A percentile compares a stretch with the other conserved stretches of the same genome.
Conservation (phyloP, 2,797 vertebrate genomes). For the Thamnophis elegans region DNA sequence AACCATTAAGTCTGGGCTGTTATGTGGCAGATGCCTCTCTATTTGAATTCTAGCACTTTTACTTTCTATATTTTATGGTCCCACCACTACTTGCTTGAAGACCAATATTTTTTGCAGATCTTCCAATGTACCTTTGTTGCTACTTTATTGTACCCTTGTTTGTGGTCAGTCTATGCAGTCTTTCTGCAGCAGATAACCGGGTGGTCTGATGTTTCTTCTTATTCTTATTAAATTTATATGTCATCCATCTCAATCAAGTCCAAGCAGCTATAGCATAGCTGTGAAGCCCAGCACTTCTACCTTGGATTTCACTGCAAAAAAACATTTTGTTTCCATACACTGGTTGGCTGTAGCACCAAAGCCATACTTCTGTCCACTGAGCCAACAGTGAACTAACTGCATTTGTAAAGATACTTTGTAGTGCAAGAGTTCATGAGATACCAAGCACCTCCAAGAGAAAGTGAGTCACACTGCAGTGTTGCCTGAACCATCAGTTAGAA, state of each 20-base stretch:
- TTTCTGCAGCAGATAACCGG: not conserved
- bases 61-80: not conserved
- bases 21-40: not conserved
- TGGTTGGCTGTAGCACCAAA: not conserved
- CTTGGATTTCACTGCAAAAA: not conserved
- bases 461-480: not conserved
- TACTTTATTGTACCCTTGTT: not conserved
- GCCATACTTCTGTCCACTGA: not conserved
- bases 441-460: not conserved
- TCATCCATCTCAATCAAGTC: not conserved
- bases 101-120: not conserved
- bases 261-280: not conserved
- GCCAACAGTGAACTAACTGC: not conserved
- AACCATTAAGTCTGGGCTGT: not conserved
- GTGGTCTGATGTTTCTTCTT: not conserved
- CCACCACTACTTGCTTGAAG: not conserved
- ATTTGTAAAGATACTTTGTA: not conserved
- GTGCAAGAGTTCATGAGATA: not conserved
- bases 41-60: not conserved
- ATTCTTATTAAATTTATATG: not conserved
- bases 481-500: not conserved
- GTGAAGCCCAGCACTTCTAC: not conserved
- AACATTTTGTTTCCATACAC: not conserved
- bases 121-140: not conserved
- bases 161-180: not conserved